phyloP scores from a whole-genome alignment of 1,140 invertebrate genomes.

The Caenorhabditis remanei region DNA sequence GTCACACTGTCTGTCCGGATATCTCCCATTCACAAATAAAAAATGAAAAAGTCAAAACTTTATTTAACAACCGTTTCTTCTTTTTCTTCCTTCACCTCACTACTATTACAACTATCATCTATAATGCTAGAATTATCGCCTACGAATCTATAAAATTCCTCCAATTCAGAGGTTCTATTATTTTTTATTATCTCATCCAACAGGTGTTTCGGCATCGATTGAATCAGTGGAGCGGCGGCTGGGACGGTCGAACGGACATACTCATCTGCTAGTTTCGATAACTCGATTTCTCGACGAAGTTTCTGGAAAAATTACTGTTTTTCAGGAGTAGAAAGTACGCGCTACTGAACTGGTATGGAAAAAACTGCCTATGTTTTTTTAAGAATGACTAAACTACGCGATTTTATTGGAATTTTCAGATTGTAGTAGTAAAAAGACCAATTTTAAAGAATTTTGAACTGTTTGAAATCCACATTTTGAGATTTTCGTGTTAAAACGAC shows the following conservation, averaged over 20 bases:
- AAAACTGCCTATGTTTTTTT: too few relatives aligned
- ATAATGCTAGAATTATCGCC: background rate
- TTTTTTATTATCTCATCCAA: conserved; percentile 4
- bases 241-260: background rate
- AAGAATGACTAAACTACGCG: too few relatives aligned
- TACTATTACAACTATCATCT: background rate
- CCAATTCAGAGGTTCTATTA: background rate
- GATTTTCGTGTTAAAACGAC: background rate
- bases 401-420: too few relatives aligned
- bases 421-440: too few relatives aligned
- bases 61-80: conserved; percentile 43
- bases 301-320: conserved; percentile 37
- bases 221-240: background rate
- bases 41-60: too few relatives aligned
- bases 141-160: conserved; percentile 12
- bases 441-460: too few relatives aligned
- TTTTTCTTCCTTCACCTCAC: background rate
- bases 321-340: too few relatives aligned
- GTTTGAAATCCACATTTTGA: too few relatives aligned
- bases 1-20: too few relatives aligned
- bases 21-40: background rate
- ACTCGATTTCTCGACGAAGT: background rate
- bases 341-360: too few relatives aligned
- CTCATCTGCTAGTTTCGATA: conserved; percentile 9
- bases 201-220: conserved; percentile 6